Conservation (phyloP, 2,797 vertebrate genomes). For the Urophycis tenuis region DNA sequence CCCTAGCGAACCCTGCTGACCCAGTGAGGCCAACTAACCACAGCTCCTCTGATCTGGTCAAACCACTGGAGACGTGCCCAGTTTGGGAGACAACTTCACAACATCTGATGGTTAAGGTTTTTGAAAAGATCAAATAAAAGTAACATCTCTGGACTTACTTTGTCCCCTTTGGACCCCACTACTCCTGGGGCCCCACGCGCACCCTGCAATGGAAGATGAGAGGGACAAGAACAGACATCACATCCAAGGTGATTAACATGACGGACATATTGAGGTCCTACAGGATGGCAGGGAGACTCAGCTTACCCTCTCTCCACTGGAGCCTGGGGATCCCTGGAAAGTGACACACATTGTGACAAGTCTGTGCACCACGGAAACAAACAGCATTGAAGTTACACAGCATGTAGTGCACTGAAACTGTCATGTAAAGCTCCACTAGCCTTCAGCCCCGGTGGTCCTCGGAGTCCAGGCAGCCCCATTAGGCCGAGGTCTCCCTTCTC, state of each 20-base stretch:
- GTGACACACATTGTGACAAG: neutral
- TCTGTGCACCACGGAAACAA: too few species aligned
- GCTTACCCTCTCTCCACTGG: slow-evolving; percentile 62
- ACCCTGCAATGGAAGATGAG: slow-evolving; percentile 44
- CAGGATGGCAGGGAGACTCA: neutral
- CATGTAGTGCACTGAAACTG: neutral
- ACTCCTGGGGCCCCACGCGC: slow-evolving; percentile 44
- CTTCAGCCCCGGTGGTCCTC: slow-evolving; percentile 87
- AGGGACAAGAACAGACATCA: neutral
- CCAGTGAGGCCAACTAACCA: too few species aligned
- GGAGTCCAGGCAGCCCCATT: slow-evolving; percentile 83
- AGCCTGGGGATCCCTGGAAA: slow-evolving; percentile 60
- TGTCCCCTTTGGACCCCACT: slow-evolving; percentile 78
- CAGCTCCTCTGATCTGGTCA: too few species aligned
- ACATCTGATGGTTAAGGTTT: neutral
- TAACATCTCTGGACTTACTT: slow-evolving; percentile 41
- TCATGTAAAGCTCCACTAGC: slow-evolving; percentile 45
- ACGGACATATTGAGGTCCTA: neutral
- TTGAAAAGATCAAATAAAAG: neutral
- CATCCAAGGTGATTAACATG: neutral
- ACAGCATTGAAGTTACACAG: neutral
- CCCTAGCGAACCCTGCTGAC: neutral
- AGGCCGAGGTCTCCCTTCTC: slow-evolving; percentile 72
- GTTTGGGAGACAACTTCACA: neutral
- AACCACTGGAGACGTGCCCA: neutral